Conservation (phyloP, 2,888 invertebrate genomes). For the Amphipyra tragopoginis region DNA sequence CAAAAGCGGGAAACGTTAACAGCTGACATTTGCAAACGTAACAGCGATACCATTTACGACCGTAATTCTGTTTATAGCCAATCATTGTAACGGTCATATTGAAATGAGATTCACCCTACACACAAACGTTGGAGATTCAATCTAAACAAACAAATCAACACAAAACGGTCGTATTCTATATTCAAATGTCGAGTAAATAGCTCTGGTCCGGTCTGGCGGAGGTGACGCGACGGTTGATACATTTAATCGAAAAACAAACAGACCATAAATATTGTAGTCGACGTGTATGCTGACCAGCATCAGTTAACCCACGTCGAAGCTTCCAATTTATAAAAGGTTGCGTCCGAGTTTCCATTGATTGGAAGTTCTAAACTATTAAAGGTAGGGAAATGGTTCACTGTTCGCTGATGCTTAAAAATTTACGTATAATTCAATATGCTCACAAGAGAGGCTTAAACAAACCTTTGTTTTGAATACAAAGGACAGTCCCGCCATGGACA, state of each 20-base stretch:
- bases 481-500: background rate
- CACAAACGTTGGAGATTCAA: constrained; percentile 56
- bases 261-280: constrained; percentile 65
- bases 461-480: background rate
- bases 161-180: constrained; percentile 62
- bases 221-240: constrained; percentile 62
- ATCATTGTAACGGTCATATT: constrained; percentile 56
- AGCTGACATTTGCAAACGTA: constrained; percentile 43
- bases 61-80: constrained; percentile 52
- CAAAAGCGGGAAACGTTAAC: constrained; percentile 37
- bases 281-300: constrained; percentile 37
- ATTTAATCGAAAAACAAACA: constrained; percentile 77
- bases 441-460: background rate
- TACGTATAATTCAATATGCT: too few species aligned
- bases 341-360: constrained; percentile 6
- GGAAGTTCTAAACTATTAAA: constrained; percentile 8
- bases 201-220: constrained; percentile 58
- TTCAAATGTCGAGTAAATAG: constrained; percentile 72
- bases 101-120: constrained; percentile 49
- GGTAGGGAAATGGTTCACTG: background rate
- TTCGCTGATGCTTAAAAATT: constrained; percentile 1
- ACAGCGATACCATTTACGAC: constrained; percentile 51
- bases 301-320: constrained; percentile 30
- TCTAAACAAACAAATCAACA: constrained; percentile 71
- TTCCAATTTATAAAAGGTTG: constrained; percentile 27